Conservation (phyloP, 2,888 invertebrate species). For the Liopterus haemorrhoidalis region DNA sequence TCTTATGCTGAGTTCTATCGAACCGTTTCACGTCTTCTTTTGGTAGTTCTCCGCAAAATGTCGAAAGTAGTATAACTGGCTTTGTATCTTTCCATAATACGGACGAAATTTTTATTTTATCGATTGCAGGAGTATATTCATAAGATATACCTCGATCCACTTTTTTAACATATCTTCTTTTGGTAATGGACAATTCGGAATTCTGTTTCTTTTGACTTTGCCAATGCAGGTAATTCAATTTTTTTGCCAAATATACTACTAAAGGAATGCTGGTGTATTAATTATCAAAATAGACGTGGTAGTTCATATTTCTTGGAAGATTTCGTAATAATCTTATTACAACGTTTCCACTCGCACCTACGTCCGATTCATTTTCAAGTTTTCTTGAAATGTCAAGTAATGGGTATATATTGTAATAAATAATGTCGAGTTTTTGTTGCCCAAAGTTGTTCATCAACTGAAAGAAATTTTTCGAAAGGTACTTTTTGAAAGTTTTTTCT, state of each 20-base stretch:
- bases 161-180: slow-evolving; percentile 23
- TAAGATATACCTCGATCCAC: slow-evolving; percentile 24
- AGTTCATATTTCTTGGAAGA: slow-evolving; percentile 3
- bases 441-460: too few species aligned
- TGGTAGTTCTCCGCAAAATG: slow-evolving; percentile 35
- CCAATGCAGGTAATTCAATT: slow-evolving; percentile 22
- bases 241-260: slow-evolving; percentile 18
- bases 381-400: too few species aligned
- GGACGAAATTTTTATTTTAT: slow-evolving; percentile 22
- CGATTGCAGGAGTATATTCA: slow-evolving; percentile 21
- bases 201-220: slow-evolving; percentile 27
- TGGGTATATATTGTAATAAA: too few species aligned
- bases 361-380: slow-evolving; percentile 5
- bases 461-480: too few species aligned
- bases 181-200: slow-evolving; percentile 28
- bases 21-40: slow-evolving; percentile 14
- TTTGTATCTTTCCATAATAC: slow-evolving; percentile 39
- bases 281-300: slow-evolving; percentile 5
- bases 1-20: not conserved
- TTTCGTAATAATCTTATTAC: not conserved
- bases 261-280: slow-evolving; percentile 15
- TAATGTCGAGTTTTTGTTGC: too few species aligned
- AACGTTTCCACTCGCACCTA: slow-evolving; percentile 3
- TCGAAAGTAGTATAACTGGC: slow-evolving; percentile 35
- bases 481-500: too few species aligned